These are phyloP conservation scores for Stenodera caucasica DNA, from an alignment of 2,888 invertebrate genomes.

Conservation along the genomic window DNA sequence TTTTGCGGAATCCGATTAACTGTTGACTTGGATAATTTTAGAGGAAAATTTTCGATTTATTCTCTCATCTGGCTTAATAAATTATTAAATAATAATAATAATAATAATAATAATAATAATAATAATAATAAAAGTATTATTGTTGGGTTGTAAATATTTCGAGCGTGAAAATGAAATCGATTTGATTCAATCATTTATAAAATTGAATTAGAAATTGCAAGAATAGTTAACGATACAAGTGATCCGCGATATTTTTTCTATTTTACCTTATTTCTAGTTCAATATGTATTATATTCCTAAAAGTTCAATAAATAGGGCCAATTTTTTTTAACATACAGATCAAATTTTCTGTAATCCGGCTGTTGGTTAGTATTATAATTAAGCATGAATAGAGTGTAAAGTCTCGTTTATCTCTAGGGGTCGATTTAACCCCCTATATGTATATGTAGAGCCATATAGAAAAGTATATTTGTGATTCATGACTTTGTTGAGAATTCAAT, in stretches of 20 bases:
- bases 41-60: too few species aligned
- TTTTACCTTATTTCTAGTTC: too few species aligned
- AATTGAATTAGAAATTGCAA: conserved; percentile 30
- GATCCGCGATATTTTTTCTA: too few species aligned
- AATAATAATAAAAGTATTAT: background rate
- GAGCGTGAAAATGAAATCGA: conserved; percentile 33
- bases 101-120: background rate
- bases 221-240: too few species aligned
- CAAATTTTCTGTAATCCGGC: too few species aligned
- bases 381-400: background rate
- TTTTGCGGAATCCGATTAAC: background rate
- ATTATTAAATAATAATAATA: background rate
- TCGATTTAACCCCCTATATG: background rate
- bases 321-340: too few species aligned
- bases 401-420: background rate
- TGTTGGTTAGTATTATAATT: background rate
- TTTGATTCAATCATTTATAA: conserved; percentile 39
- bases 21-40: conserved; percentile 4
- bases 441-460: background rate
- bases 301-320: background rate
- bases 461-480: conserved; percentile 2
- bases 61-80: background rate
- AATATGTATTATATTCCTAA: too few species aligned
- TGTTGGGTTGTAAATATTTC: conserved; percentile 22
- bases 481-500: background rate